These are phyloP conservation scores for Toxotes jaculatrix DNA, from an alignment of 2,113 vertebrate genomes.

Conservation along the genomic window DNA sequence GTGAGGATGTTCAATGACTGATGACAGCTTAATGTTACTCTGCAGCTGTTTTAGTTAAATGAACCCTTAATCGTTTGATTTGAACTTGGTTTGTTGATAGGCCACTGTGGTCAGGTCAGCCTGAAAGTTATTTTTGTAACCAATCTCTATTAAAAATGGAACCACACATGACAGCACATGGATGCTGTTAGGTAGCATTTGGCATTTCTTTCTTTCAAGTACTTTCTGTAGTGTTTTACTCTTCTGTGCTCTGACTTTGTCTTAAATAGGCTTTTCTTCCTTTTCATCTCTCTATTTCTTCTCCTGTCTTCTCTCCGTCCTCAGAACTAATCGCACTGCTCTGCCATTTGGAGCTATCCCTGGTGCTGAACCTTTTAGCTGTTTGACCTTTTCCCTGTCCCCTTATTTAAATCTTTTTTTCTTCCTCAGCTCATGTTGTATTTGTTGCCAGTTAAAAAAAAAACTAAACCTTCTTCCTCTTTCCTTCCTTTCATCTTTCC, in stretches of 20 bases:
- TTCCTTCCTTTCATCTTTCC: not conserved
- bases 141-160: not conserved
- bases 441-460: not conserved
- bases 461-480: not conserved
- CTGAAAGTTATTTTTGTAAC: slow-evolving; percentile 10
- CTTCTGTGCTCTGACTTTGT: not conserved
- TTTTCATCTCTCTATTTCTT: not conserved
- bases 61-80: not conserved
- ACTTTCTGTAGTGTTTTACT: not conserved
- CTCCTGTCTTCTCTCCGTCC: not conserved
- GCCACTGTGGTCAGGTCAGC: not conserved
- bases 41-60: slow-evolving; percentile 2
- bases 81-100: slow-evolving; percentile 5
- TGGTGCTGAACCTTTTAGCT: slow-evolving; percentile 33
- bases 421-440: not conserved
- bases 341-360: slow-evolving; percentile 22
- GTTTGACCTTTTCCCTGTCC: not conserved
- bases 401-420: not conserved
- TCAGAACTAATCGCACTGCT: not conserved
- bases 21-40: too few species aligned
- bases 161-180: not conserved
- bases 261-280: not conserved
- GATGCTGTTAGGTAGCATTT: not conserved
- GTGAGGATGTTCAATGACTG: not conserved
- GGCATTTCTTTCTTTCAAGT: not conserved